Conservation (phyloP, 1,140 invertebrate species). For the Melanaphis sacchari region DNA sequence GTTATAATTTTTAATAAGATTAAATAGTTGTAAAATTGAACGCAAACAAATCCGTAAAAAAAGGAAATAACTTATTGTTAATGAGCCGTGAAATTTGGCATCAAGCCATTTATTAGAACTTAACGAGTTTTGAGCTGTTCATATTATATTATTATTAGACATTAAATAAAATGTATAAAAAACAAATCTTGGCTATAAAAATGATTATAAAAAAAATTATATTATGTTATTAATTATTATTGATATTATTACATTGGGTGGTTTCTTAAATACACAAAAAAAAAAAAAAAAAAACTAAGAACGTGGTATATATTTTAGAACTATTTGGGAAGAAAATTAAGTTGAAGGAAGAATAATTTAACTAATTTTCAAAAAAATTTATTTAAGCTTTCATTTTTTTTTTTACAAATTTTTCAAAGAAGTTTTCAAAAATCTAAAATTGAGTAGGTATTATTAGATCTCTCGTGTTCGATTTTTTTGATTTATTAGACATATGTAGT, state of each 20-base stretch:
- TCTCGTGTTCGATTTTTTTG: too few relatives aligned
- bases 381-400: not conserved
- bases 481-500: too few relatives aligned
- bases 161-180: constrained; percentile 44
- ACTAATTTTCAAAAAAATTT: not conserved
- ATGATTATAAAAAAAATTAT: not conserved
- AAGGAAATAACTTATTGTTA: constrained; percentile 10
- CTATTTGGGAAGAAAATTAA: not conserved
- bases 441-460: too few relatives aligned
- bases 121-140: not conserved
- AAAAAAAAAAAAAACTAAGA: not conserved
- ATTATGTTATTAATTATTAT: not conserved
- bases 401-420: too few relatives aligned
- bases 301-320: not conserved
- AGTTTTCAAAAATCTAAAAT: too few relatives aligned
- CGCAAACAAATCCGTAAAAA: not conserved
- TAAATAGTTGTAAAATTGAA: not conserved
- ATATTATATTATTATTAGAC: constrained; percentile 52
- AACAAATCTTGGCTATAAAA: not conserved
- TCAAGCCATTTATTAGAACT: not conserved
- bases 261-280: not conserved
- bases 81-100: constrained; percentile 47
- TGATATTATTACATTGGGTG: too few relatives aligned
- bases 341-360: not conserved
- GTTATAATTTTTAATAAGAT: not conserved